Percentiles rank a stretch among this genome's conserved stretches.
These are phyloP conservation scores for Uropsilus gracilis DNA, from an alignment of 2,113 vertebrate genomes.

Conservation along the genomic window DNA sequence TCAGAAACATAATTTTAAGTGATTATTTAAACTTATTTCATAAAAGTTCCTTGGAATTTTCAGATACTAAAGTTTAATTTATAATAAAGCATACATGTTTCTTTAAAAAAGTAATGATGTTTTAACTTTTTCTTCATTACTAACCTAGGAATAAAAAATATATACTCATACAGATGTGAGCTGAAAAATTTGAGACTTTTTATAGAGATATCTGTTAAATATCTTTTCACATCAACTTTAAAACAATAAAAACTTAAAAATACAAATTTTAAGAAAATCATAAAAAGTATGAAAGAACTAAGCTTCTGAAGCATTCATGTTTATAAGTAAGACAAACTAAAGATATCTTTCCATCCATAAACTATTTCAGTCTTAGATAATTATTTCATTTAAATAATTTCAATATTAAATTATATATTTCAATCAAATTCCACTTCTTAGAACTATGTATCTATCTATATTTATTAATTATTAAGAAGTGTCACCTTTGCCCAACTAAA, in stretches of 20 bases:
- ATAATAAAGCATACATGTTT: slow-evolving; percentile 29
- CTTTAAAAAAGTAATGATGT: neutral
- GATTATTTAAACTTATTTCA: neutral
- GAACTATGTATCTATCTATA: neutral
- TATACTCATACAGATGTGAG: neutral
- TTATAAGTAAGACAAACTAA: slow-evolving; percentile 35
- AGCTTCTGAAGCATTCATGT: neutral
- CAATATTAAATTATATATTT: neutral
- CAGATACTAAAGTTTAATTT: slow-evolving; percentile 43
- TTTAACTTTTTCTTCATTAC: slow-evolving; percentile 52
- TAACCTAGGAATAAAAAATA: slow-evolving; percentile 34
- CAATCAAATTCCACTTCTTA: neutral
- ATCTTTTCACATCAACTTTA: slow-evolving; percentile 52
- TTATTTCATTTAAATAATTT: too few relatives aligned
- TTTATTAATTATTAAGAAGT: neutral
- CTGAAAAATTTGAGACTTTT: slow-evolving; percentile 45
- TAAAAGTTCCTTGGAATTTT: slow-evolving; percentile 44
- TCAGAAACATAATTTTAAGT: slow-evolving; percentile 32
- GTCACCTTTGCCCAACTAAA: slow-evolving; percentile 1
- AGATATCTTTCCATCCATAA: neutral
- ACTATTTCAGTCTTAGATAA: too few relatives aligned
- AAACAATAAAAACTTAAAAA: slow-evolving; percentile 43
- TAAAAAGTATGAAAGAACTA: slow-evolving; percentile 49
- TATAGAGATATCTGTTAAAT: slow-evolving; percentile 41
- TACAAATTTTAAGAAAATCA: slow-evolving; percentile 45